phyloP scores from a whole-genome alignment of 2,888 invertebrate species.

The Ennomos fuscantarius region DNA sequence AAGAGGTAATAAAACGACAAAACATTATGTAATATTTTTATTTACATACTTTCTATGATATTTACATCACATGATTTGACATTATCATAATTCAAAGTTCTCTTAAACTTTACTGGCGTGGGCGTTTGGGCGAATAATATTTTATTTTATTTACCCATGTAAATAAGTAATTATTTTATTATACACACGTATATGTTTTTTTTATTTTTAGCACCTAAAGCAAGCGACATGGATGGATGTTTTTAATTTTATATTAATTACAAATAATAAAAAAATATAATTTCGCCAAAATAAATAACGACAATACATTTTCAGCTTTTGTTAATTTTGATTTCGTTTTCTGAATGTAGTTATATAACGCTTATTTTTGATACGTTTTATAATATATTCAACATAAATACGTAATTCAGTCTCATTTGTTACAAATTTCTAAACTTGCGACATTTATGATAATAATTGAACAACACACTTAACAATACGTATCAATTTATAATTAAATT shows the following conservation, averaged over 20 bases:
- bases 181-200: conserved; percentile 18
- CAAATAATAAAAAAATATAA: conserved; percentile 2
- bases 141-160: conserved; percentile 36
- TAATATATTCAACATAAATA: conserved; percentile 63
- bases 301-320: neutral
- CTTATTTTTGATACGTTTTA: conserved; percentile 9
- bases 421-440: conserved; percentile 56
- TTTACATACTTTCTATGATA: conserved; percentile 63
- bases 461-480: conserved; percentile 22
- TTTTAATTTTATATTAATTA: conserved; percentile 29
- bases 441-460: conserved; percentile 35
- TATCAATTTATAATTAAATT: conserved; percentile 35
- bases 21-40: conserved; percentile 59
- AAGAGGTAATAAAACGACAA: conserved; percentile 1
- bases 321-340: neutral
- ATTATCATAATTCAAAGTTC: conserved; percentile 37
- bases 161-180: conserved; percentile 16
- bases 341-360: conserved; percentile 6
- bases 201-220: conserved; percentile 72
- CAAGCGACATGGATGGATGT: conserved; percentile 69
- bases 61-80: conserved; percentile 74
- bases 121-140: conserved; percentile 43
- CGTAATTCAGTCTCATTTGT: conserved; percentile 73
- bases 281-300: conserved; percentile 20
- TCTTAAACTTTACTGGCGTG: conserved; percentile 42